Base-by-base conservation (phyloP, 2,113 vertebrate species). In the Oenanthe oenanthe region DNA sequence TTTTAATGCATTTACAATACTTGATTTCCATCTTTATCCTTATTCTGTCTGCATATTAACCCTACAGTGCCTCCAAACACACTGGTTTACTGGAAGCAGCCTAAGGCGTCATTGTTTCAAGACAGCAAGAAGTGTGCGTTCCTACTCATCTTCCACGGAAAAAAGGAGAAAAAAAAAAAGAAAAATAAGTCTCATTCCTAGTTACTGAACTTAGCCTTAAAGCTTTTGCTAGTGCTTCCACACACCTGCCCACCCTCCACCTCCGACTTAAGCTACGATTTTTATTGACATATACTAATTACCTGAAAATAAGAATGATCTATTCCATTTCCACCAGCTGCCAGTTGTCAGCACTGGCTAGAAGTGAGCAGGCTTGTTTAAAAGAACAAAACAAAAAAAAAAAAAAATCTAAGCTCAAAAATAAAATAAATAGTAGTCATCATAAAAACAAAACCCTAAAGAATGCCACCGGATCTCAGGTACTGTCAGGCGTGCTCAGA, bases 211-310 rank as follows among this genome's bases (percentile, higher is more conserved):
- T 58, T 47, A 94, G 20, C 47, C 32, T 71, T 31, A 67, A 88
- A 66, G 58, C 88, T 93, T 92, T 50, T 65, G 19, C 26, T 66
- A 58, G 32, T 48, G 56, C 38, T 74, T 88, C 24, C 68, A 86
- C 29, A 24, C 51, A 96, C 79, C 82, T 93, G 79, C 75, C 54
- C 85, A 88, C 22, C 40, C 40, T 60, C 40, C 31, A 91, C 31
- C 86, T 96, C 76, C 40, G 79, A 92, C 96, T 93, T 89, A 95
- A 95, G 70, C 54, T 70, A 68, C 5, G 0, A 73, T 89, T 96
- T 96, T 95, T 96, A 97, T 56, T 92, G 96, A 93, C 89, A 96
- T 84, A 79, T 6, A 81, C 93, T 96, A 96, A 97, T 97, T 95
- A 97, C 93, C 88, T 90, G 93, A 89, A 96, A 97, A 98, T 91